phyloP scores from a whole-genome alignment of 2,113 vertebrate genomes.

The Pygoscelis adeliae region DNA sequence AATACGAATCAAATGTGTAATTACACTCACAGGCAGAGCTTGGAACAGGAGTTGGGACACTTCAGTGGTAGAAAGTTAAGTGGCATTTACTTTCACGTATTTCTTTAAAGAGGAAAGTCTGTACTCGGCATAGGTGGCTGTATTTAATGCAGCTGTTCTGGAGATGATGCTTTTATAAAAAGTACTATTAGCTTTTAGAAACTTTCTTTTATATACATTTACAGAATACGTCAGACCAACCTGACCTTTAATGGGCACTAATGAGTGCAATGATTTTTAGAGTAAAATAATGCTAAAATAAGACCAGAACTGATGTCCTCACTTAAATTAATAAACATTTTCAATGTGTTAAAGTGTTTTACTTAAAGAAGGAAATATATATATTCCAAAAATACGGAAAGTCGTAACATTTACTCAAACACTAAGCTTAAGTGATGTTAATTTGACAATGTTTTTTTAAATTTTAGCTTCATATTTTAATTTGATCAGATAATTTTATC shows the following conservation, averaged over 20 bases:
- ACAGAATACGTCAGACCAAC: constrained; percentile 72
- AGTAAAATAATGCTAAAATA: constrained; percentile 64
- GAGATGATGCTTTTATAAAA: constrained; percentile 64
- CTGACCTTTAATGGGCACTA: constrained; percentile 65
- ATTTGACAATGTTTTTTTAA: constrained; percentile 65
- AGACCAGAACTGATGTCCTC: constrained; percentile 72
- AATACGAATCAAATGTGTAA: background rate
- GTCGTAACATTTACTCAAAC: constrained; percentile 51
- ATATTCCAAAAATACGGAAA: constrained; percentile 44
- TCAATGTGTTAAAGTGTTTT: constrained; percentile 69
- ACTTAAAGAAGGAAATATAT: constrained; percentile 62
- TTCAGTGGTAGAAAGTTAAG: constrained; percentile 44
- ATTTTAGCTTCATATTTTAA: constrained; percentile 69
- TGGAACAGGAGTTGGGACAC: constrained; percentile 58
- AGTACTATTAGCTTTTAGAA: constrained; percentile 68
- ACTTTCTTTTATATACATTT: constrained; percentile 52
- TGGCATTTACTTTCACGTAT: constrained; percentile 55
- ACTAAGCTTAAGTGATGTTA: constrained; percentile 73
- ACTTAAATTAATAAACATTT: constrained; percentile 66
- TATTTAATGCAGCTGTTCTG: constrained; percentile 59
- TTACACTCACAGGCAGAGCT: constrained; percentile 35
- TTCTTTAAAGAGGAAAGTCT: constrained; percentile 49
- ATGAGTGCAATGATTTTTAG: constrained; percentile 66
- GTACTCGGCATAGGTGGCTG: constrained; percentile 12
- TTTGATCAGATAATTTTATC: constrained; percentile 75